These are phyloP conservation scores for Panurus biarmicus DNA, from an alignment of 2,113 vertebrate species.

Conservation along the genomic window DNA sequence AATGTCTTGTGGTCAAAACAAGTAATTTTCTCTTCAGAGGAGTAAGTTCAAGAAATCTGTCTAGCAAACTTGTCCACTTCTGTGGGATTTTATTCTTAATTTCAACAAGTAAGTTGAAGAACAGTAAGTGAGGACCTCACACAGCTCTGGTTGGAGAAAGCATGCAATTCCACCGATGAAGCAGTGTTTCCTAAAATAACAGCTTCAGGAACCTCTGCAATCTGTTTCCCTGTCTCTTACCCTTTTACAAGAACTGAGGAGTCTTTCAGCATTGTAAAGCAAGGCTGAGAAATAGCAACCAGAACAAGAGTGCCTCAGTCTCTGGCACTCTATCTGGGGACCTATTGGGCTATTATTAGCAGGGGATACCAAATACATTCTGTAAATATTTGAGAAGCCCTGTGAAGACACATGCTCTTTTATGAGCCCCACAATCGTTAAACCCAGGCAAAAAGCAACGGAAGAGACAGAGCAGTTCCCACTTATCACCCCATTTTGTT, in stretches of 20 bases:
- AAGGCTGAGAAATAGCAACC: constrained; percentile 45
- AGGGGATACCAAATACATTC: constrained; percentile 66
- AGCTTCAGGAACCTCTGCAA: constrained; percentile 61
- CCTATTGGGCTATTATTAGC: constrained; percentile 71
- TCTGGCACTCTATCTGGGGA: constrained; percentile 32
- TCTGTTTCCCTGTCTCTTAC: constrained; percentile 48
- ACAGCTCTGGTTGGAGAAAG: constrained; percentile 43
- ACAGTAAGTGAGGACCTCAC: background rate
- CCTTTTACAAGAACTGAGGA: constrained; percentile 66
- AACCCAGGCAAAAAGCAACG: background rate
- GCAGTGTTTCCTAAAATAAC: constrained; percentile 71
- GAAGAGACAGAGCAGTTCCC: background rate
- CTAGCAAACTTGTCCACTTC: background rate
- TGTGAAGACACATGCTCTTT: constrained; percentile 62
- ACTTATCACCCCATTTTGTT: background rate
- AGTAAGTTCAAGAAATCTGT: background rate
- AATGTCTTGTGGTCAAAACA: background rate
- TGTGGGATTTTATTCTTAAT: background rate
- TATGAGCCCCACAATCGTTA: background rate
- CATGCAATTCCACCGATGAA: constrained; percentile 39
- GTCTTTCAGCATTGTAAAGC: constrained; percentile 66
- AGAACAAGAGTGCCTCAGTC: constrained; percentile 70
- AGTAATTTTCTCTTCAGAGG: background rate
- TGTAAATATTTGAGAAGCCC: constrained; percentile 71
- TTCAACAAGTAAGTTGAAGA: background rate